Conservation (phyloP, 53 echinoderm and acorn worm genomes). For the Henricia sp. region DNA sequence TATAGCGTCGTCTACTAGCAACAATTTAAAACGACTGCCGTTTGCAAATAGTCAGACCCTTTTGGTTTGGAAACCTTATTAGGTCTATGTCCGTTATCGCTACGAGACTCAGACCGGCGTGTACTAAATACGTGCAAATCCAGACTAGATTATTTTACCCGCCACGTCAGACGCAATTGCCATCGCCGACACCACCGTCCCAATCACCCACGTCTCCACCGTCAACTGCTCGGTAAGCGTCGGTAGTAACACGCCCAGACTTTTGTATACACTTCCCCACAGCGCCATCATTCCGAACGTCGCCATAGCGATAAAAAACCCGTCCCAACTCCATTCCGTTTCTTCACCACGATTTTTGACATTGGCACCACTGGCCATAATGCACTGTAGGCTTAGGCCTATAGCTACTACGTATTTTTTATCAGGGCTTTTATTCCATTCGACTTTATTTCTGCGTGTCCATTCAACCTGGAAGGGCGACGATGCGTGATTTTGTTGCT, state of each 20-base stretch:
- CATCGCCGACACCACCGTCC: not conserved
- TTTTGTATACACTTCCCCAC: not conserved
- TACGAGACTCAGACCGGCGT: too few species aligned
- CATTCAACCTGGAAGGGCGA: too few species aligned
- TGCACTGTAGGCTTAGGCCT: too few species aligned
- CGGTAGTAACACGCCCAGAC: not conserved
- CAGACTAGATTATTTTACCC: too few species aligned
- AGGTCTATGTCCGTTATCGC: too few species aligned
- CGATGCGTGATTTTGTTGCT: too few species aligned
- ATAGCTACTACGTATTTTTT: too few species aligned
- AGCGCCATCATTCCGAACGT: not conserved
- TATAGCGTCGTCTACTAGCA: too few species aligned
- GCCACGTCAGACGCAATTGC: not conserved
- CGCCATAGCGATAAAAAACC: not conserved
- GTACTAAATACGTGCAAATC: too few species aligned
- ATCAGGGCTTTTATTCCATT: not conserved
- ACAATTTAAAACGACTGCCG: too few species aligned
- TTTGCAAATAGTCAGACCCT: too few species aligned
- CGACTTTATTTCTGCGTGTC: not conserved
- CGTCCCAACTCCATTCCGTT: not conserved
- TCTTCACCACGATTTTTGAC: not conserved
- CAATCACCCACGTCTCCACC: not conserved
- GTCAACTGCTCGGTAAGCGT: not conserved
- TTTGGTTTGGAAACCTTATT: too few species aligned
- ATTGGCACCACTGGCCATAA: not conserved